phyloP scores from a whole-genome alignment of 2,113 vertebrate genomes.

The Sinocyclocheilus maitianheensis region DNA sequence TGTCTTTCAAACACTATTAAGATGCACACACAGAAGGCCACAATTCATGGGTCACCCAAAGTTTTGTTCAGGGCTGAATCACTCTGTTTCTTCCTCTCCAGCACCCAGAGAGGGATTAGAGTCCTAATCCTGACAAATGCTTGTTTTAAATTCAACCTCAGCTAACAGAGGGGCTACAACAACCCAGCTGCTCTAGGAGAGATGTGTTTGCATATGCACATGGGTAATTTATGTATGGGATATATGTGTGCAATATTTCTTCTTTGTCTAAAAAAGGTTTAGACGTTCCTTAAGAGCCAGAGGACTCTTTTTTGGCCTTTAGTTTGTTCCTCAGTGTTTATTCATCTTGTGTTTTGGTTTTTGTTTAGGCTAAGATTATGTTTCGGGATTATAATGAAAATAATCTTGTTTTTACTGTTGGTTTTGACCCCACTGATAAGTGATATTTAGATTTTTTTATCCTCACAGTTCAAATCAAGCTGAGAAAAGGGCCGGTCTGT shows the following conservation, averaged over 20 bases:
- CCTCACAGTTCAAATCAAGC: slow-evolving; percentile 62
- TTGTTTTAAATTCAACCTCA: slow-evolving; percentile 65
- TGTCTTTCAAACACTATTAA: slow-evolving; percentile 8
- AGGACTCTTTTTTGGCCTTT: slow-evolving; percentile 57
- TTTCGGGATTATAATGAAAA: slow-evolving; percentile 74
- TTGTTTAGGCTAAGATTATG: slow-evolving; percentile 75
- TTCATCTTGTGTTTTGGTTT: slow-evolving; percentile 68
- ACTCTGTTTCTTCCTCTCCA: slow-evolving; percentile 70
- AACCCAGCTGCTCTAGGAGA: slow-evolving; percentile 59
- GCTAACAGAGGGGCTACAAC: slow-evolving; percentile 56
- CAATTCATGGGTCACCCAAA: slow-evolving; percentile 53
- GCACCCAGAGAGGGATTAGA: slow-evolving; percentile 74
- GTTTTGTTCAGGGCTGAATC: slow-evolving; percentile 70
- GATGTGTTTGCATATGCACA: slow-evolving; percentile 9
- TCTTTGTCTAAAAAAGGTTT: neutral
- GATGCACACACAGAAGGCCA: neutral
- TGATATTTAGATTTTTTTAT: slow-evolving; percentile 55
- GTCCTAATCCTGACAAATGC: slow-evolving; percentile 75
- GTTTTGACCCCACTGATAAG: slow-evolving; percentile 60
- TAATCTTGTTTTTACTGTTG: slow-evolving; percentile 74
- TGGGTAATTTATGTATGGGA: slow-evolving; percentile 57
- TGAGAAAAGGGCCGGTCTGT: slow-evolving; percentile 52
- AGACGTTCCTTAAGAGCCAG: neutral
- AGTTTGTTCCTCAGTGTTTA: slow-evolving; percentile 67
- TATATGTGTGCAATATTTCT: slow-evolving; percentile 11